These are phyloP conservation scores for Saccopteryx leptura DNA, from an alignment of 2,113 vertebrate species.

Conservation along the genomic window DNA sequence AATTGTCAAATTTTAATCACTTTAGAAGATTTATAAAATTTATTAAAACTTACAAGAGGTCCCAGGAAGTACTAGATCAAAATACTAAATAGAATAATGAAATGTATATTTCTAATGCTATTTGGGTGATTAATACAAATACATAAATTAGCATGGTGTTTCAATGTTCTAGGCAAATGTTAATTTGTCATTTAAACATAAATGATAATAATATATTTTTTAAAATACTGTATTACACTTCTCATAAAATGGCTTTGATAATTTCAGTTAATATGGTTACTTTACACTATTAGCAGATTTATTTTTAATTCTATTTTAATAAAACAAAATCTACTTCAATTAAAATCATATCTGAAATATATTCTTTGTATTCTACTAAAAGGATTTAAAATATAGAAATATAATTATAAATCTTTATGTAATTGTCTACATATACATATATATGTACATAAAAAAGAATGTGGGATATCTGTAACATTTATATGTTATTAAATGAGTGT, in stretches of 20 bases:
- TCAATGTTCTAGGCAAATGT: background rate
- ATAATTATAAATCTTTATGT: background rate
- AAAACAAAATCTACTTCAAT: background rate
- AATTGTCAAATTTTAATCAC: constrained; percentile 7
- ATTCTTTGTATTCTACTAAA: background rate
- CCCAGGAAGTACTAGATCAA: background rate
- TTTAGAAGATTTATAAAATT: background rate
- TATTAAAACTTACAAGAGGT: background rate
- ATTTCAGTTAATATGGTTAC: background rate
- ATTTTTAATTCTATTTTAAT: background rate
- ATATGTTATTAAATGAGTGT: background rate
- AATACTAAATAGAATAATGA: background rate
- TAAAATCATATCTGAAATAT: background rate
- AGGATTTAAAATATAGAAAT: background rate
- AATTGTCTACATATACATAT: too few species aligned
- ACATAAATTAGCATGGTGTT: background rate
- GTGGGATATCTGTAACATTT: background rate
- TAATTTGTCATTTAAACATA: background rate
- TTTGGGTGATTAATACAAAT: background rate
- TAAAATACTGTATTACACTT: background rate
- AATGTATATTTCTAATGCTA: background rate
- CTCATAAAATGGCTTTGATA: background rate
- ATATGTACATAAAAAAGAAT: too few species aligned
- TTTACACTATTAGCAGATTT: background rate
- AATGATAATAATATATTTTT: background rate